A percentile compares a stretch with the other conserved stretches of the same genome.
These are phyloP conservation scores for Henicopernis longicauda DNA, from an alignment of 2,113 vertebrate species.

Conservation along the genomic window DNA sequence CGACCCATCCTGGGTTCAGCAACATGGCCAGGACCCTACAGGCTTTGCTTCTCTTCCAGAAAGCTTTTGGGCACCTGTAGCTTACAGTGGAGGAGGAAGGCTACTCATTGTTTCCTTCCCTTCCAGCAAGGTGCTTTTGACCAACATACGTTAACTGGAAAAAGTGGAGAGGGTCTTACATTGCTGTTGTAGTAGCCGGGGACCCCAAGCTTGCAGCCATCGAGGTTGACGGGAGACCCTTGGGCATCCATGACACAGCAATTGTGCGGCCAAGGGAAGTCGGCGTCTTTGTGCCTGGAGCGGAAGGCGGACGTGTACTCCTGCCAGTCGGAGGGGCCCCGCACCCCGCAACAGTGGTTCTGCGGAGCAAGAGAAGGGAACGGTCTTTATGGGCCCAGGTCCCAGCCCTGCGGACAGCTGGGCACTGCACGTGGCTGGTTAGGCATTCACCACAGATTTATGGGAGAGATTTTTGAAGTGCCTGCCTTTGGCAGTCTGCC, in stretches of 20 bases:
- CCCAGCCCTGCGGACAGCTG: not conserved
- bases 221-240: conserved; percentile 29
- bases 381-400: not conserved
- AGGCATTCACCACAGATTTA: conserved; percentile 13
- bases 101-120: not conserved
- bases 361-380: not conserved
- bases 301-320: conserved; percentile 69
- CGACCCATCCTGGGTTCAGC: not conserved
- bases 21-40: not conserved
- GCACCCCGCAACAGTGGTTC: conserved; percentile 76
- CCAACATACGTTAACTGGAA: not conserved
- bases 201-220: conserved; percentile 77
- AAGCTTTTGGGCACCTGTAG: not conserved
- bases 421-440: not conserved
- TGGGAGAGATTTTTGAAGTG: not conserved
- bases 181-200: conserved; percentile 66
- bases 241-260: conserved; percentile 69
- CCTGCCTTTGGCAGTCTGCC: not conserved
- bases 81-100: not conserved
- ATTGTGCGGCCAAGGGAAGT: conserved; percentile 76
- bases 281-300: not conserved
- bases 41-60: not conserved
- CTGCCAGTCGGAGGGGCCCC: conserved; percentile 76
- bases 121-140: not conserved
- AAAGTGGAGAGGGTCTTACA: conserved; percentile 41